These are phyloP conservation scores for Apogon talboti DNA, from an alignment of 2,797 vertebrate genomes.

Conservation along the genomic window DNA sequence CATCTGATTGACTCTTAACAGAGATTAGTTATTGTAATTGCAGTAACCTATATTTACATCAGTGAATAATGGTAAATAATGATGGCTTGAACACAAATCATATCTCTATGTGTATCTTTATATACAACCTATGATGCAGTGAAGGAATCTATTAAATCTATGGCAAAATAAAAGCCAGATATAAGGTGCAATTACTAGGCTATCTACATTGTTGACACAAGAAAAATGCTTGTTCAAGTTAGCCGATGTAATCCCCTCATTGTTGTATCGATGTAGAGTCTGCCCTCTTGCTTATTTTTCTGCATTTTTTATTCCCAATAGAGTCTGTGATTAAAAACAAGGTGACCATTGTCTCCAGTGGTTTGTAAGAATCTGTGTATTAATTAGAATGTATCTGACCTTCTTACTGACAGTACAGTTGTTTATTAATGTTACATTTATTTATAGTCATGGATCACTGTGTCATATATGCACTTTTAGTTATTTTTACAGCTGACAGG, in stretches of 20 bases:
- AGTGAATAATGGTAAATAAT: too few species aligned
- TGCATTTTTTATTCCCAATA: conserved; percentile 36
- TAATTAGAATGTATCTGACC: not conserved
- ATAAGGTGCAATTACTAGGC: conserved; percentile 32
- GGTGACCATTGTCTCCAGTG: not conserved
- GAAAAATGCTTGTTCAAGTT: conserved; percentile 45
- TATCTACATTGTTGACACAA: conserved; percentile 18
- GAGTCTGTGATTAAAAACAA: conserved; percentile 44
- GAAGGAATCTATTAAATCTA: too few species aligned
- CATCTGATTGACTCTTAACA: too few species aligned
- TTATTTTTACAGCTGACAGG: conserved; percentile 31
- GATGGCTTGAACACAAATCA: too few species aligned
- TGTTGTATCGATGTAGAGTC: conserved; percentile 29
- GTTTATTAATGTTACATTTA: not conserved
- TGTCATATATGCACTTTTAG: conserved; percentile 12
- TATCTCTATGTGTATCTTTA: too few species aligned
- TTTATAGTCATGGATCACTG: not conserved
- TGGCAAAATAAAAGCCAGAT: too few species aligned
- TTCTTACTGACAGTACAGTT: conserved; percentile 1
- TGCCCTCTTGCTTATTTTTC: conserved; percentile 37
- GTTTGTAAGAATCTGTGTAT: conserved; percentile 9
- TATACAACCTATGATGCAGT: too few species aligned
- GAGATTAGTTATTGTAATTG: too few species aligned
- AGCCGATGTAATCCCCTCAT: conserved; percentile 39
- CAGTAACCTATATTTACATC: too few species aligned